A percentile compares a stretch with the other conserved stretches of the same genome.
These are phyloP conservation scores for Chalcosyrphus nemorum DNA, from an alignment of 2,888 invertebrate species.

Conservation along the genomic window DNA sequence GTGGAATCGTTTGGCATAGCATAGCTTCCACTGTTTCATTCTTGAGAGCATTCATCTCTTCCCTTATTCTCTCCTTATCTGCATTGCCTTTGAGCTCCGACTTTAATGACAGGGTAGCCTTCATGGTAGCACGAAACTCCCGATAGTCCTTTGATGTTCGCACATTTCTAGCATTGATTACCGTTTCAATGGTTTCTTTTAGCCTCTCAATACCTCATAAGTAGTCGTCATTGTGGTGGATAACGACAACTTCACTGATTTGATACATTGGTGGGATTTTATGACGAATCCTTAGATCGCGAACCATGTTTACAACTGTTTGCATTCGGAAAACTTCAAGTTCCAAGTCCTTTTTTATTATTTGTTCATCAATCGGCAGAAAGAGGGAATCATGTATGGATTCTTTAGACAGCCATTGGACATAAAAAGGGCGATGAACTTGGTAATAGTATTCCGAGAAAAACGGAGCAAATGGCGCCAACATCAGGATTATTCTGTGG, in stretches of 20 bases:
- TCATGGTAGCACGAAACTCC: slow-evolving; percentile 15
- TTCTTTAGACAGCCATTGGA: slow-evolving; percentile 82
- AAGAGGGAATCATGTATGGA: slow-evolving; percentile 95
- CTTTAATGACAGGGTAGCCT: not conserved
- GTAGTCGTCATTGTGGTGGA: slow-evolving; percentile 90
- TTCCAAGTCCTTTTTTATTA: slow-evolving; percentile 92
- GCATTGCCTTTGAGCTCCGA: not conserved
- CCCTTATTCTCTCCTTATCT: too few species aligned
- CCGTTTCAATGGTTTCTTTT: slow-evolving; percentile 89
- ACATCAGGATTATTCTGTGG: slow-evolving; percentile 83
- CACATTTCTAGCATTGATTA: slow-evolving; percentile 8
- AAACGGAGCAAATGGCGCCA: slow-evolving; percentile 98
- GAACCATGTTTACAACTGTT: slow-evolving; percentile 93
- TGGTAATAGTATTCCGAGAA: slow-evolving; percentile 96
- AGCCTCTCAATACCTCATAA: slow-evolving; percentile 89
- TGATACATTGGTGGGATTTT: slow-evolving; percentile 97
- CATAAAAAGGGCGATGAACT: not conserved
- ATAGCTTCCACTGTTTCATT: too few species aligned
- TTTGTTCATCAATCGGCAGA: slow-evolving; percentile 84
- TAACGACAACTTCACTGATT: slow-evolving; percentile 93
- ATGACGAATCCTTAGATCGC: slow-evolving; percentile 93
- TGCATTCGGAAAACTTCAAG: slow-evolving; percentile 94
- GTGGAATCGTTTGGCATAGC: slow-evolving; percentile 88
- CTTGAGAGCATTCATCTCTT: too few species aligned
- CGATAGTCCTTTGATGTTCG: not conserved